phyloP scores from a whole-genome alignment of 2,113 vertebrate species.

The Camelus bactrianus region DNA sequence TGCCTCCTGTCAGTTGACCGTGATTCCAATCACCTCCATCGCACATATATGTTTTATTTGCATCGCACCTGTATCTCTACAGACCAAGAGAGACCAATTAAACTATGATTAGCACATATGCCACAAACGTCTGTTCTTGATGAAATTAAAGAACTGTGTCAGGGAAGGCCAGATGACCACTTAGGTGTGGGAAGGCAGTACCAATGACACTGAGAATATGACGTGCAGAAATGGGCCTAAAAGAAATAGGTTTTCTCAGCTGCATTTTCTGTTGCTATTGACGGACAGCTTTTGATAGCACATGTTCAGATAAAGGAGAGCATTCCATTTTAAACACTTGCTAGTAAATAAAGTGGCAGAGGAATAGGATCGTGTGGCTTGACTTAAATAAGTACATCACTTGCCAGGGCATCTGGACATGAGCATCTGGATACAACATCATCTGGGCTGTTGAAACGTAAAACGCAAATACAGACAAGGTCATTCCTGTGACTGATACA shows the following conservation, averaged over 20 bases:
- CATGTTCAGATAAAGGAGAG: not conserved
- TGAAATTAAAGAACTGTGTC: constrained; percentile 65
- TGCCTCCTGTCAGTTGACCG: constrained; percentile 79
- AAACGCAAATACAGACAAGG: constrained; percentile 43
- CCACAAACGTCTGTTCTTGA: constrained; percentile 66
- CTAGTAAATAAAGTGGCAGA: constrained; percentile 5
- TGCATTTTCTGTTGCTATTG: not conserved
- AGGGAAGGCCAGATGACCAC: constrained; percentile 60
- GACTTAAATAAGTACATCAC: constrained; percentile 13
- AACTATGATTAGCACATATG: constrained; percentile 78
- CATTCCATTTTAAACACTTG: not conserved
- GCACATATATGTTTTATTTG: constrained; percentile 77
- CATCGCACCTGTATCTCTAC: constrained; percentile 74
- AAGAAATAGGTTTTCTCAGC: not conserved
- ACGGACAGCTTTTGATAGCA: not conserved
- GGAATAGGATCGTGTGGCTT: not conserved
- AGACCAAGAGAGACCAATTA: constrained; percentile 76
- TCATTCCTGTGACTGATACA: not conserved
- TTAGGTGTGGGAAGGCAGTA: not conserved
- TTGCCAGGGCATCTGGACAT: not conserved
- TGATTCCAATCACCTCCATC: constrained; percentile 69
- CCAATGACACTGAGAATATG: constrained; percentile 47
- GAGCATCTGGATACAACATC: constrained; percentile 40
- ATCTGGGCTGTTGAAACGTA: constrained; percentile 21
- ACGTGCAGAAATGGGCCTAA: not conserved